Evolutionary conservation across 2,797 vertebrate genomes (phyloP).

Genomic region (Astyanax mexicanus): DNA sequence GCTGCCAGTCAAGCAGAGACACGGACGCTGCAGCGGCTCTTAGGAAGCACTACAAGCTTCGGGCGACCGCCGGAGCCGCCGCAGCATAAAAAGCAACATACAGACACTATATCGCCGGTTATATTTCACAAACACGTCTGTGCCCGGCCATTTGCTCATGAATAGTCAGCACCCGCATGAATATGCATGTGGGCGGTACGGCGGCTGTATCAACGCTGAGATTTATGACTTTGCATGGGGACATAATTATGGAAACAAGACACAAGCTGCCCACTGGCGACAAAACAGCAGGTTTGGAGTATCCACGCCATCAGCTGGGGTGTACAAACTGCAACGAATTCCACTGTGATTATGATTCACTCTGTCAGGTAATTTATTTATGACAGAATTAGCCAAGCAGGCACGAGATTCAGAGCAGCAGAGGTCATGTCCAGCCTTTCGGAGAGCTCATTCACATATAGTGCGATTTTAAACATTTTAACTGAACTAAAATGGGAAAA

Average conservation of each 20-base stretch:
- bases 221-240: conserved; percentile 73
- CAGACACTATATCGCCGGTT: conserved; percentile 56
- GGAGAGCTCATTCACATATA: background rate
- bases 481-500: too few species aligned
- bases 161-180: conserved; percentile 77
- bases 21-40: background rate
- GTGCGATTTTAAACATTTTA: background rate
- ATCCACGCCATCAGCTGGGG: conserved; percentile 1
- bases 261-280: conserved; percentile 65
- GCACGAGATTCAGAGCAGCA: background rate
- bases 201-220: conserved; percentile 66
- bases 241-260: conserved; percentile 73
- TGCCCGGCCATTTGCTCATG: conserved; percentile 78
- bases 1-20: conserved; percentile 9
- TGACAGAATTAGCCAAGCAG: conserved; percentile 23
- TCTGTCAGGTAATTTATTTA: conserved; percentile 32
- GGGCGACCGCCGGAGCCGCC: background rate
- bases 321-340: background rate
- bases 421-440: background rate
- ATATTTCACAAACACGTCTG: conserved; percentile 75
- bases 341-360: conserved; percentile 17
- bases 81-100: conserved; percentile 8
- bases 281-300: conserved; percentile 50
- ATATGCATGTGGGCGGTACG: conserved; percentile 75
- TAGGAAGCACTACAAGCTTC: background rate